Conservation (phyloP, 2,113 vertebrate species). For the Platanista minor region DNA sequence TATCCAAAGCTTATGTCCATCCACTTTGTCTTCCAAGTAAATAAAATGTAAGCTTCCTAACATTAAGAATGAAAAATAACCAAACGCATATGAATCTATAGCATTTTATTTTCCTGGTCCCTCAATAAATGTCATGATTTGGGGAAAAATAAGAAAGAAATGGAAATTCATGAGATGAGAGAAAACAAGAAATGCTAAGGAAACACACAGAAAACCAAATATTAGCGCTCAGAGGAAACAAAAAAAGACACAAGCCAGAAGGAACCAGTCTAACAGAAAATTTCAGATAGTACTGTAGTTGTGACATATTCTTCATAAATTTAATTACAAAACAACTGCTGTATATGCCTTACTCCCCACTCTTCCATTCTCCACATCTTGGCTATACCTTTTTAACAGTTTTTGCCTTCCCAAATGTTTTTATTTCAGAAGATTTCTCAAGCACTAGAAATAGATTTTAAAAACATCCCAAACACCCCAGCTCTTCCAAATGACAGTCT, state of each 20-base stretch:
- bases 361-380: neutral
- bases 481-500: neutral
- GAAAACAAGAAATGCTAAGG: neutral
- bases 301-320: neutral
- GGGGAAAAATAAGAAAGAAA: neutral
- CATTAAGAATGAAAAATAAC: neutral
- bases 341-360: neutral
- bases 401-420: neutral
- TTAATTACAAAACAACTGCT: neutral
- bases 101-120: neutral
- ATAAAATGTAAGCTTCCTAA: conserved; percentile 3
- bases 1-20: neutral
- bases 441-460: neutral
- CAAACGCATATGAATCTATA: neutral
- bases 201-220: neutral
- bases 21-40: neutral
- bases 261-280: neutral
- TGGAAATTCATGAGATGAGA: neutral
- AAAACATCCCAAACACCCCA: neutral
- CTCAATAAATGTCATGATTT: neutral
- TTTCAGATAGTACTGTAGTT: neutral
- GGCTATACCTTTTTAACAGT: neutral
- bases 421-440: neutral
- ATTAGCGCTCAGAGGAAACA: neutral
- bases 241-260: neutral